Evolutionary conservation across 2,797 vertebrate species (phyloP).

Genomic region (Hyperoplus lanceolatus): DNA sequence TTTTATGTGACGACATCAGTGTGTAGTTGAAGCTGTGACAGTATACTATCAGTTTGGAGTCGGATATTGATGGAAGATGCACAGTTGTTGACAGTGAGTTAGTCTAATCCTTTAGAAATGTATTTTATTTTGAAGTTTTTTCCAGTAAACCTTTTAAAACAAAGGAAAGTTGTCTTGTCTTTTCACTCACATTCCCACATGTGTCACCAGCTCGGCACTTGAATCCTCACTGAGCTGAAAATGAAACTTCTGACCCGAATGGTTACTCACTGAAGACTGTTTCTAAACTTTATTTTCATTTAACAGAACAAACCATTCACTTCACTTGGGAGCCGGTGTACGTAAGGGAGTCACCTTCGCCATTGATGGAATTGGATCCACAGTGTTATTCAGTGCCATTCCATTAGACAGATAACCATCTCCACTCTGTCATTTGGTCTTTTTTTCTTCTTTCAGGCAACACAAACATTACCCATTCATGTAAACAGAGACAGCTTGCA

Average conservation of each 20-base stretch:
- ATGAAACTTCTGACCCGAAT: slow-evolving; percentile 3
- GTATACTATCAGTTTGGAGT: too few relatives aligned
- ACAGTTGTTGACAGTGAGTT: too few relatives aligned
- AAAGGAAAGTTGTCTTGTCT: too few relatives aligned
- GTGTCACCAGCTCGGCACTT: slow-evolving; percentile 11
- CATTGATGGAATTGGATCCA: slow-evolving; percentile 57
- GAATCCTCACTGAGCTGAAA: slow-evolving; percentile 22
- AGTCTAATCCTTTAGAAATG: too few relatives aligned
- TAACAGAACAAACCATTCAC: slow-evolving; percentile 22
- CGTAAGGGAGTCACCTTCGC: slow-evolving; percentile 39
- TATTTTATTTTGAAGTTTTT: too few relatives aligned
- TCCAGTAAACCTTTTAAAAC: too few relatives aligned
- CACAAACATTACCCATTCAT: slow-evolving; percentile 20
- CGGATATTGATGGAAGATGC: too few relatives aligned
- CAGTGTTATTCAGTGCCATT: slow-evolving; percentile 50
- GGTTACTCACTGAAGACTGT: slow-evolving; percentile 9
- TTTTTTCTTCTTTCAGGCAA: slow-evolving; percentile 33
- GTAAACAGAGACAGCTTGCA: slow-evolving; percentile 12
- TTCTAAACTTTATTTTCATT: slow-evolving; percentile 24
- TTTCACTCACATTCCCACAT: not conserved
- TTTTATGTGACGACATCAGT: slow-evolving; percentile 4
- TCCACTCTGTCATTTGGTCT: slow-evolving; percentile 12
- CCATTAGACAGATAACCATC: slow-evolving; percentile 52
- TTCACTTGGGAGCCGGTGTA: not conserved
- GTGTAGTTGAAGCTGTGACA: too few relatives aligned